Percentiles rank a stretch among this genome's conserved stretches.
Evolutionary conservation across 2,797 vertebrate genomes (phyloP).

Genomic region (Schizopygopsis pylzovi): DNA sequence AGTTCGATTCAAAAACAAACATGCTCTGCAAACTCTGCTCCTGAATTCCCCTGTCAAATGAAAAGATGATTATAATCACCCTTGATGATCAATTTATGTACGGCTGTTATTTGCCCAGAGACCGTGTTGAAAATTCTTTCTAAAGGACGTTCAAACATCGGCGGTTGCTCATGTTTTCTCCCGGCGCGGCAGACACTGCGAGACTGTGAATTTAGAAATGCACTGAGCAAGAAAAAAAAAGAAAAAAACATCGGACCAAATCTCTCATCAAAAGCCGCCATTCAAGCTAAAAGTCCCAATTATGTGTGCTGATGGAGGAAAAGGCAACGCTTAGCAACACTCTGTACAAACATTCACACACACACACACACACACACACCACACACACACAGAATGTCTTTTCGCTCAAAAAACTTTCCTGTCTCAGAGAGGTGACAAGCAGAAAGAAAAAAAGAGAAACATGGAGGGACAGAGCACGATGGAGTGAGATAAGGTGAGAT

Average conservation of each 20-base stretch:
- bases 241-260: constrained; percentile 63
- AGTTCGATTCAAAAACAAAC: constrained; percentile 27
- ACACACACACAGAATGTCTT: constrained; percentile 40
- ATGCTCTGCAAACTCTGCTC: constrained; percentile 23
- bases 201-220: constrained; percentile 45
- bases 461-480: constrained; percentile 29
- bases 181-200: constrained; percentile 22
- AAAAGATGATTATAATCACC: constrained; percentile 75
- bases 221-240: constrained; percentile 4
- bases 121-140: constrained; percentile 72
- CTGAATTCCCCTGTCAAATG: constrained; percentile 67
- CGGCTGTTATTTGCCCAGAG: constrained; percentile 45
- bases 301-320: constrained; percentile 75
- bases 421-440: constrained; percentile 55
- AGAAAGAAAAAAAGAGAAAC: constrained; percentile 57
- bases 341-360: constrained; percentile 58
- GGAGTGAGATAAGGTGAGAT: constrained; percentile 43
- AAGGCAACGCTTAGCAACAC: constrained; percentile 77
- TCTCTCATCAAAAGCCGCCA: constrained; percentile 74
- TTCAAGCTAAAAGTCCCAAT: constrained; percentile 79
- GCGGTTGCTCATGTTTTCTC: constrained; percentile 22
- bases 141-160: constrained; percentile 74
- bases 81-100: constrained; percentile 82
- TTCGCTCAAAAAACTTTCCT: background rate
- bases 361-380: constrained; percentile 42